Evolutionary conservation across 2,113 vertebrate genomes (phyloP).

Genomic region (Mus musculus): DNA sequence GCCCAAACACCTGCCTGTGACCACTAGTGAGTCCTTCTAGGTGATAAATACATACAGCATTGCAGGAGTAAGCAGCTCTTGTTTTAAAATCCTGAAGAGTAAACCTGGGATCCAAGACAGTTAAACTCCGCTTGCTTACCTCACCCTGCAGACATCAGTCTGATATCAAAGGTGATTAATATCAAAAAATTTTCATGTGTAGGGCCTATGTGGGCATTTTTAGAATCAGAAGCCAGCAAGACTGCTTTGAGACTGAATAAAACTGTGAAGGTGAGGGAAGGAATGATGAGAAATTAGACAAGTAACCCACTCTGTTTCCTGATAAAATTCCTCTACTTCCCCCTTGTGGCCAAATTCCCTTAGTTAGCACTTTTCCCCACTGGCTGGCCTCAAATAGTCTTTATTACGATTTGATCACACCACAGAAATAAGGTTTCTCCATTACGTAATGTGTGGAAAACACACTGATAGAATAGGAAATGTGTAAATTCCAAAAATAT

Average conservation of each 20-base stretch:
- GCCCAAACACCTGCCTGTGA: background rate
- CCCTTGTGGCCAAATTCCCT: conserved; percentile 72
- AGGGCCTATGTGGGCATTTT: conserved; percentile 41
- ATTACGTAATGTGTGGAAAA: background rate
- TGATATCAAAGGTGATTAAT: conserved; percentile 36
- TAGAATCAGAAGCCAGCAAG: conserved; percentile 44
- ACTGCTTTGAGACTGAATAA: conserved; percentile 38
- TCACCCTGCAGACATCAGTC: background rate
- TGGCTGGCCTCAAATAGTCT: background rate
- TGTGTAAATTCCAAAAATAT: background rate
- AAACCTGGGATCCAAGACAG: background rate
- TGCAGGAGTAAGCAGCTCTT: background rate
- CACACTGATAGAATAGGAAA: background rate
- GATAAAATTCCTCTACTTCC: conserved; percentile 71
- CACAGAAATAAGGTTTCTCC: conserved; percentile 13
- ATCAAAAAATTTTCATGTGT: conserved; percentile 49
- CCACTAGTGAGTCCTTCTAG: background rate
- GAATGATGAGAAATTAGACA: conserved; percentile 50
- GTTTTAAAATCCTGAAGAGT: background rate
- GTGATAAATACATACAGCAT: background rate
- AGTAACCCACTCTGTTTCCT: conserved; percentile 43
- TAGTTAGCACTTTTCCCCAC: background rate
- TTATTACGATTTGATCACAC: conserved; percentile 28
- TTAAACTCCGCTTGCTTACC: background rate
- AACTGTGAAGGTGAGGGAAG: background rate